Evolutionary conservation across 2,797 vertebrate genomes (phyloP).

Genomic region (Siniperca obscura): DNA sequence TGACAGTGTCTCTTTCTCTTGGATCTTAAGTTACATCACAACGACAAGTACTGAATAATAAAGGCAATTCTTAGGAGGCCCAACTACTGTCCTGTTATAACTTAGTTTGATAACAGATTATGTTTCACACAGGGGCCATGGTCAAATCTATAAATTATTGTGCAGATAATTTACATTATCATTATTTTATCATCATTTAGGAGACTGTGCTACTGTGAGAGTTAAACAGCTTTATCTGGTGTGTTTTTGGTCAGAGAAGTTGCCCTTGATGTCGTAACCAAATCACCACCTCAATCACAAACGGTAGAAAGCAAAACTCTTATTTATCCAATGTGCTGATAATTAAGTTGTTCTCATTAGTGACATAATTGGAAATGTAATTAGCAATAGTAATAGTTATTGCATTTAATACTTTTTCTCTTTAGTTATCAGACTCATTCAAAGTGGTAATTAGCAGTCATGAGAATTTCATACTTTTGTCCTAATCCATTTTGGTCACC

Average conservation of each 20-base stretch:
- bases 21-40: background rate
- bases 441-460: slow-evolving; percentile 82
- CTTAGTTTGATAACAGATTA: slow-evolving; percentile 22
- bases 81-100: background rate
- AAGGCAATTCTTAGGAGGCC: slow-evolving; percentile 4
- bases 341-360: slow-evolving; percentile 87
- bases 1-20: background rate
- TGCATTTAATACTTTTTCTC: slow-evolving; percentile 86
- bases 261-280: slow-evolving; percentile 54
- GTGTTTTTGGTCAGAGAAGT: slow-evolving; percentile 55
- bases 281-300: slow-evolving; percentile 69
- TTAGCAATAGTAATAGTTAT: slow-evolving; percentile 88
- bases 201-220: background rate
- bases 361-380: slow-evolving; percentile 89
- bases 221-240: slow-evolving; percentile 20
- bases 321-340: slow-evolving; percentile 81
- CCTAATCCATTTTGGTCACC: slow-evolving; percentile 70
- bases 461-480: slow-evolving; percentile 80
- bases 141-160: slow-evolving; percentile 7
- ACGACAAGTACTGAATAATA: background rate
- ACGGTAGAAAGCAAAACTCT: slow-evolving; percentile 69
- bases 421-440: slow-evolving; percentile 83
- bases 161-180: slow-evolving; percentile 10
- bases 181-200: slow-evolving; percentile 18
- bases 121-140: background rate